phyloP scores from a whole-genome alignment of 2,113 vertebrate genomes.

The Copsychus sechellarum region DNA sequence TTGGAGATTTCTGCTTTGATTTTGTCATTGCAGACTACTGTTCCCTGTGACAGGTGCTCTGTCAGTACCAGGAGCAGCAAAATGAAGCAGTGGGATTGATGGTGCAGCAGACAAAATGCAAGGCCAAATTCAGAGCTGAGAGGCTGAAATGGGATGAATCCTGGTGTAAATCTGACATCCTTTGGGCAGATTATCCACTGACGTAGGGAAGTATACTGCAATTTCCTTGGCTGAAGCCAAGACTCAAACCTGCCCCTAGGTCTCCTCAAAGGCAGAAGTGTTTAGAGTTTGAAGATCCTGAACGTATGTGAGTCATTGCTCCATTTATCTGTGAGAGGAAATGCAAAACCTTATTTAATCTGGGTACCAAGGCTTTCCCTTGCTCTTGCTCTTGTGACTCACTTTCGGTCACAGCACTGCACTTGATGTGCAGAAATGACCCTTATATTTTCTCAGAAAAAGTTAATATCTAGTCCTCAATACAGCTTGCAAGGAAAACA shows the following conservation, averaged over 20 bases:
- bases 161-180: background rate
- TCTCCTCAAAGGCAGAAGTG: background rate
- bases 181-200: background rate
- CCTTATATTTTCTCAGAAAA: background rate
- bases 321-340: background rate
- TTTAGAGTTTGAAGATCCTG: background rate
- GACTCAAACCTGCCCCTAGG: background rate
- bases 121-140: background rate
- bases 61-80: background rate
- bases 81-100: background rate
- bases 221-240: background rate
- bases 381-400: background rate
- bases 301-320: background rate
- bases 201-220: background rate
- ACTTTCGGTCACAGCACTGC: background rate
- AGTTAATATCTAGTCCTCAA: background rate
- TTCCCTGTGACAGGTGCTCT: background rate
- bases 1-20: background rate
- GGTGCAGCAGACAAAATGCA: background rate
- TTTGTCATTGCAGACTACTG: background rate
- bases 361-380: background rate
- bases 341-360: background rate
- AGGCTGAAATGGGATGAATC: background rate
- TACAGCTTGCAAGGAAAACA: background rate
- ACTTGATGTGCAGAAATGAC: background rate